Conservation (phyloP, 2,888 invertebrate species). For the Apotomis betuletana region DNA sequence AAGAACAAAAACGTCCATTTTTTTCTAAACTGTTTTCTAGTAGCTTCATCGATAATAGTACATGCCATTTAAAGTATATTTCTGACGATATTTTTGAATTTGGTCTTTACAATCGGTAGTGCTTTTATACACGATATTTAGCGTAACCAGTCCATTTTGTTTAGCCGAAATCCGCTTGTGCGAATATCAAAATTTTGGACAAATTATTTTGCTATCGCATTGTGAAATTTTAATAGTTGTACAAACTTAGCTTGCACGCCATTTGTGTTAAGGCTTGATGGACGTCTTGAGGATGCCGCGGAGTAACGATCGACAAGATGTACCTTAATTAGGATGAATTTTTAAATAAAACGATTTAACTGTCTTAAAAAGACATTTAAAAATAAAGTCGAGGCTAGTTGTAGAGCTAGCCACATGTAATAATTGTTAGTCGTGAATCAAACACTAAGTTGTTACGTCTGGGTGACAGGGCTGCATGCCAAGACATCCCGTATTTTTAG, state of each 20-base stretch:
- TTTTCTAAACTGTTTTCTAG: constrained; percentile 80
- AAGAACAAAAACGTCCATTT: constrained; percentile 83
- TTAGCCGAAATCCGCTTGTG: constrained; percentile 81
- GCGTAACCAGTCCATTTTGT: constrained; percentile 82
- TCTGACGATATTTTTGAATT: constrained; percentile 78
- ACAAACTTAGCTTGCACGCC: constrained; percentile 63
- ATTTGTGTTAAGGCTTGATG: constrained; percentile 65
- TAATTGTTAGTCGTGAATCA: constrained; percentile 66
- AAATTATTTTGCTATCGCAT: constrained; percentile 79
- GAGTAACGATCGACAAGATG: constrained; percentile 48
- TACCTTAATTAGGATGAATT: constrained; percentile 63
- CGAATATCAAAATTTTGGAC: constrained; percentile 69
- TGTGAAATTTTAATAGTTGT: constrained; percentile 67
- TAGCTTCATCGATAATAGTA: constrained; percentile 73
- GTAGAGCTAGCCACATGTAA: constrained; percentile 59
- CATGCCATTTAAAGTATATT: constrained; percentile 80
- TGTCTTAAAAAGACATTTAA: constrained; percentile 72
- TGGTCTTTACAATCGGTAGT: constrained; percentile 81
- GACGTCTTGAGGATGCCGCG: constrained; percentile 56
- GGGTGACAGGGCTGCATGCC: constrained; percentile 8
- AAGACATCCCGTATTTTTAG: constrained; percentile 12
- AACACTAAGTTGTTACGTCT: constrained; percentile 44
- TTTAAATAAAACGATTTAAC: constrained; percentile 63
- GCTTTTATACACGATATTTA: constrained; percentile 82
- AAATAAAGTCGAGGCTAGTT: constrained; percentile 58